Percentiles rank a stretch among this genome's conserved stretches.
phyloP scores from a whole-genome alignment of 2,888 invertebrate genomes.

The Hydrotaea cyrtoneurina region DNA sequence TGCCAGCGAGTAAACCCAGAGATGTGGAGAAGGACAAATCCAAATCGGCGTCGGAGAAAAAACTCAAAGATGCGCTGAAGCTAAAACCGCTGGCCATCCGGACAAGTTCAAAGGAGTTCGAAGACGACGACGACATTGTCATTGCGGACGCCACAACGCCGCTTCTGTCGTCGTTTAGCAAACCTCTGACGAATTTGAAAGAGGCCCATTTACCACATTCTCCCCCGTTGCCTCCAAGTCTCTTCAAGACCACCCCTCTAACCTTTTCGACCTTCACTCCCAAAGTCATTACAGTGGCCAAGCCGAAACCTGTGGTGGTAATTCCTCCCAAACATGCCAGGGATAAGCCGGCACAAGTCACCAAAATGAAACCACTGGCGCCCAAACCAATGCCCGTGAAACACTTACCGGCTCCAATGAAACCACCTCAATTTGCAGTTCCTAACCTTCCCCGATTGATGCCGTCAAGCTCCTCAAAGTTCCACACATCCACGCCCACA shows the following conservation, averaged over 20 bases:
- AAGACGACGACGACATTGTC: slow-evolving; percentile 59
- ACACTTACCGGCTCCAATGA: slow-evolving; percentile 42
- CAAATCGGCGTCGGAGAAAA: slow-evolving; percentile 44
- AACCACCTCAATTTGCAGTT: slow-evolving; percentile 74
- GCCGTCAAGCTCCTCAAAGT: slow-evolving; percentile 70
- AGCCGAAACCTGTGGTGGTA: slow-evolving; percentile 51
- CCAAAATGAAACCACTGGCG: slow-evolving; percentile 60
- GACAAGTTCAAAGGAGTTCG: slow-evolving; percentile 46
- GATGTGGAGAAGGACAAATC: slow-evolving; percentile 15
- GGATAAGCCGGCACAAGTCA: slow-evolving; percentile 38
- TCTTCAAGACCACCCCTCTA: slow-evolving; percentile 77
- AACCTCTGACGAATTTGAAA: slow-evolving; percentile 70
- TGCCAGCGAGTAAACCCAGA: neutral
- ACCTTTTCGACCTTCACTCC: slow-evolving; percentile 72
- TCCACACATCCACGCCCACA: slow-evolving; percentile 71
- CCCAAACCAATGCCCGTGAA: slow-evolving; percentile 53
- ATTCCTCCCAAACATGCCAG: slow-evolving; percentile 47
- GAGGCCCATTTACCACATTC: slow-evolving; percentile 76
- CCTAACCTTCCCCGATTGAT: slow-evolving; percentile 75
- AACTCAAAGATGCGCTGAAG: slow-evolving; percentile 37
- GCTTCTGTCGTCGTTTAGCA: slow-evolving; percentile 48
- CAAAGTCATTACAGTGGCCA: slow-evolving; percentile 49
- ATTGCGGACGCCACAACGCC: slow-evolving; percentile 50
- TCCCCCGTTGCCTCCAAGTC: slow-evolving; percentile 79
- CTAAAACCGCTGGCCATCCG: slow-evolving; percentile 52